Conservation (phyloP, 2,888 invertebrate genomes). For the Agrochola litura region DNA sequence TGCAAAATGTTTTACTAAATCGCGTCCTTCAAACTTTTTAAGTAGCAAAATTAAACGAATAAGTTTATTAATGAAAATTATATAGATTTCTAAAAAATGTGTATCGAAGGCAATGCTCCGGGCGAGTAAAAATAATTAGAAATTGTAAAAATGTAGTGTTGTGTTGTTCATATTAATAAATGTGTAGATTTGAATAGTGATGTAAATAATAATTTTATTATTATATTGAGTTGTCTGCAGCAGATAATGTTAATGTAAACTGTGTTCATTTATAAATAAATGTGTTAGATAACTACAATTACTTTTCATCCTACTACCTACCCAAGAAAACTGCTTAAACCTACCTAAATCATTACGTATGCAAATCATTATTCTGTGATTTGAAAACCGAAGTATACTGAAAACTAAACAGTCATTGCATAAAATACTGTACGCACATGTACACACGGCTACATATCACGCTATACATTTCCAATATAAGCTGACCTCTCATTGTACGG, state of each 20-base stretch:
- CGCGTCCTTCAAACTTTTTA: conserved; percentile 23
- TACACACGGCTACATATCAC: no score
- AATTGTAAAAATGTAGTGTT: conserved; percentile 63
- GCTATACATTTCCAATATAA: no score
- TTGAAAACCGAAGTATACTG: background rate
- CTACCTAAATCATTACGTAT: no score
- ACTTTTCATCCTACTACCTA: conserved; percentile 5
- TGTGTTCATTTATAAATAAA: conserved; percentile 89
- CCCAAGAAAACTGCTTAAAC: background rate
- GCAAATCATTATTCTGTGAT: background rate
- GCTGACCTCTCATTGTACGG: no score
- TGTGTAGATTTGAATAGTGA: conserved; percentile 61
- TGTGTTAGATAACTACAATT: conserved; percentile 78
- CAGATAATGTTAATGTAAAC: conserved; percentile 81
- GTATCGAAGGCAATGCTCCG: conserved; percentile 70
- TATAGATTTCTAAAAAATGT: conserved; percentile 56
- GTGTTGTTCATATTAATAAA: conserved; percentile 58
- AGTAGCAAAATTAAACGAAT: conserved; percentile 14
- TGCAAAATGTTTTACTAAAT: background rate
- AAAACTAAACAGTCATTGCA: no score
- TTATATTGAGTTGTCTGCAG: conserved; percentile 73
- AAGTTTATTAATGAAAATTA: conserved; percentile 32
- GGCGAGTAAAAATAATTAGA: conserved; percentile 68
- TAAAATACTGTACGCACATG: no score
- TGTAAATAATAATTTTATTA: conserved; percentile 66